Evolutionary conservation across 2,888 invertebrate genomes (phyloP).

Genomic region (Pinctada fucata): DNA sequence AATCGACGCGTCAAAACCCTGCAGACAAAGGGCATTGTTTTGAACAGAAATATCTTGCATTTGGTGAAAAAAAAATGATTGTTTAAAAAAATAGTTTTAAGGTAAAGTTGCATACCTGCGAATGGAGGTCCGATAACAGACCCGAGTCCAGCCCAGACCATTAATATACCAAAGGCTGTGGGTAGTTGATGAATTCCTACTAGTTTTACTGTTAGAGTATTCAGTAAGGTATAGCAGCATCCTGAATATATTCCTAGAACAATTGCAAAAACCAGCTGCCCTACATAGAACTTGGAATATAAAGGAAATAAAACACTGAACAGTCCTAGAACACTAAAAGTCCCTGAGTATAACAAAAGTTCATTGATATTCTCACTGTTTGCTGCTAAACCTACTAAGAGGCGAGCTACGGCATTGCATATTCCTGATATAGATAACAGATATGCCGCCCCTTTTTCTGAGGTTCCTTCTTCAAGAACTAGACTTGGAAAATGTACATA

Average conservation of each 20-base stretch:
- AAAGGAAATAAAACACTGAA: background rate
- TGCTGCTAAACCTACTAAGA: background rate
- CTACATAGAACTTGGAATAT: background rate
- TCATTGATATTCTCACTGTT: slow-evolving; percentile 1
- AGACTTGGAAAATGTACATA: background rate
- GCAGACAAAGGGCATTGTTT: no score
- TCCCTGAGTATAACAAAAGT: background rate
- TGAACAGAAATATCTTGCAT: no score
- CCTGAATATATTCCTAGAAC: background rate
- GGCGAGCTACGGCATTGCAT: background rate
- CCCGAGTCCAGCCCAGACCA: background rate
- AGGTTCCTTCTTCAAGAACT: background rate
- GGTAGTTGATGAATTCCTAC: background rate
- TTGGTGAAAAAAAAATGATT: no score
- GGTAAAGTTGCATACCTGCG: background rate
- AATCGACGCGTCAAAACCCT: no score
- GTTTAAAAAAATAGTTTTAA: no score
- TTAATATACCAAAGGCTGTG: background rate
- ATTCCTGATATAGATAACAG: slow-evolving; percentile 1
- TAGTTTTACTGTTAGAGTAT: background rate
- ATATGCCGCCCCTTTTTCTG: background rate
- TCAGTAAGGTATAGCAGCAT: background rate
- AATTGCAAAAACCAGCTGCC: background rate
- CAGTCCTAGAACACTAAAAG: background rate
- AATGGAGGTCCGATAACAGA: background rate